Evolutionary conservation across 2,888 invertebrate species (phyloP).

Genomic region (Volucella inanis): DNA sequence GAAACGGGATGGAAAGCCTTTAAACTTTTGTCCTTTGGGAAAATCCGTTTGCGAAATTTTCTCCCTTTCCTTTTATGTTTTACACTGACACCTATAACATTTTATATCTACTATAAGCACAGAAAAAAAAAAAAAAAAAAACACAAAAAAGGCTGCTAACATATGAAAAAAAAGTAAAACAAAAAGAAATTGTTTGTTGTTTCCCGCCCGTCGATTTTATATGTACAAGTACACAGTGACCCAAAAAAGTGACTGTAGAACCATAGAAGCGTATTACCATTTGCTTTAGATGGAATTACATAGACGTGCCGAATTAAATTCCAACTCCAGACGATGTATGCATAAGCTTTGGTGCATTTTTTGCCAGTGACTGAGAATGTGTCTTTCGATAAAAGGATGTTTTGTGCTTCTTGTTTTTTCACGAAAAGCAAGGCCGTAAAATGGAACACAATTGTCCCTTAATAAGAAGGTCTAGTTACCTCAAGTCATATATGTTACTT

Average conservation of each 20-base stretch:
- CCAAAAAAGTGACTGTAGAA: slow-evolving; percentile 18
- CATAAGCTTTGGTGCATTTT: too few relatives aligned
- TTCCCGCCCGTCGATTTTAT: background rate
- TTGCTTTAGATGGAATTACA: background rate
- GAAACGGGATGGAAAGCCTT: slow-evolving; percentile 11
- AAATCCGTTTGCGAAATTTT: slow-evolving; percentile 9
- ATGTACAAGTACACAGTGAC: background rate
- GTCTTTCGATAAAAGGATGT: too few relatives aligned
- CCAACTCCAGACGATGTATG: too few relatives aligned
- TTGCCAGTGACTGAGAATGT: too few relatives aligned
- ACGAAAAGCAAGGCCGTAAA: too few relatives aligned
- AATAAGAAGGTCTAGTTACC: too few relatives aligned
- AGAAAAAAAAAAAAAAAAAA: background rate
- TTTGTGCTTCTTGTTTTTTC: too few relatives aligned
- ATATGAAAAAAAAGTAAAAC: too few relatives aligned
- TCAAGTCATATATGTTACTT: too few relatives aligned
- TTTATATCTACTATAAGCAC: slow-evolving; percentile 22
- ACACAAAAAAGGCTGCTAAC: background rate
- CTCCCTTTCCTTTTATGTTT: slow-evolving; percentile 14
- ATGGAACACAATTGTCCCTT: too few relatives aligned
- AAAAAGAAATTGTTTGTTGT: slow-evolving; percentile 33
- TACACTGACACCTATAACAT: slow-evolving; percentile 21
- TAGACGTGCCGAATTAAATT: slow-evolving; percentile 25
- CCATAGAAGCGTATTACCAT: background rate
- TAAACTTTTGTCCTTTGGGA: slow-evolving; percentile 45